Base-by-base conservation (phyloP, 2,113 vertebrate genomes). In the Trachemys scripta region DNA sequence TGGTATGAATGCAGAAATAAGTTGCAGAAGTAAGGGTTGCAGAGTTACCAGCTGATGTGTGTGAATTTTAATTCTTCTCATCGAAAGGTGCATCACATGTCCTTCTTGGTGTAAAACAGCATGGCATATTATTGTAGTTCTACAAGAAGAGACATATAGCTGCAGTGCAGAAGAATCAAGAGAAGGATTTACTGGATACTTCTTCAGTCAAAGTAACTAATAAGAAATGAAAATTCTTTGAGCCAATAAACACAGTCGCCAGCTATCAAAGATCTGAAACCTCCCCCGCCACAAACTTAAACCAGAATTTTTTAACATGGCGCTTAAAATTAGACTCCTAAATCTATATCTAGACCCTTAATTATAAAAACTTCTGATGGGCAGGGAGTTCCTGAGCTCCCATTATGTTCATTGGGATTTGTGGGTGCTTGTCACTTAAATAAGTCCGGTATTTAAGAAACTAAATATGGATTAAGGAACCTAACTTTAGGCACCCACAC, bases 211-310 rank as follows among this genome's bases (percentile, higher is more conserved):
- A 1, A 10, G 38, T 65, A 84, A 24, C 16, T 54, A 49, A 59
- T 95, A 96, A 69, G 84, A 93, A 95, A 75, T 8, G 35, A 12
- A 45, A 80, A 91, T 91, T 89, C 80, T 84, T 93, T 31, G 42
- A 90, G 85, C 25, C 89, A 82, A 84, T 62, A 76, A 62, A 80
- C 38, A 51, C 27, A 72, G 78, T 38, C 22, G 76, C 82, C 57
- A 81, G 75, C 57, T 81, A 91, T 38, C 75, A 80, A 93, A 96
- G 42, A 49, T 78, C 84, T 91, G 91, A 93, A 75, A 14, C 20
- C 22, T n/a, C 84, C 31, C 19, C 31, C 84, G 35, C 56, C 93
- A 35, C 25, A 87, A 47, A 86, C n/a, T 72, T 57, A 69, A 1
- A 53, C 82, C 10, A 82, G 79, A 56, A 89, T 2, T 10, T 53